Evolutionary conservation across 1,140 invertebrate species (phyloP), one percentile per base, ranked within the genome.

Genomic region (Leptopilina boulardi): DNA sequence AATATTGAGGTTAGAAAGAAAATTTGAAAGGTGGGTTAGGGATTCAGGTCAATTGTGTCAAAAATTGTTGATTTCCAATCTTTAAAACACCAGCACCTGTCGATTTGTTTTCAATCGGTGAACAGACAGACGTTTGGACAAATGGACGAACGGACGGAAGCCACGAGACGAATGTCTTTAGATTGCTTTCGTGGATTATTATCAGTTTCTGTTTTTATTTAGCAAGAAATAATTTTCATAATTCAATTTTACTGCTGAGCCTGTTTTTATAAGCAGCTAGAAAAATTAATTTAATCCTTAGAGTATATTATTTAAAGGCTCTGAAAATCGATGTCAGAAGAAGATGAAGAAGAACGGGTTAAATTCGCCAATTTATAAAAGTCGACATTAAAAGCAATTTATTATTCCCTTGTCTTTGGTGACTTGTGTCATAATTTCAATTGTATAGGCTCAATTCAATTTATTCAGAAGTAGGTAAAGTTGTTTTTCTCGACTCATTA

Each of bases 21-120:
- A 30, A n/a, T n/a, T 66, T 5, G 15, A 66, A 66, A 66, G 21
- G 11, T 66, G 21, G 59, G 21, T 59, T 26, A 59, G 56, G 56
- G 10, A 59, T 26, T 59, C 72, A 77, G 76, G 73, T 80, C 70
- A 47, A 74, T 77, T 81, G 80, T 66, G 59, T 81, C 77, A 79
- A 81, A 34, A 87, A 87, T 86, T 85, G 80, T 85, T 84, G 77
- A 26, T 73, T 74, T 21, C 66, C 38, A 30, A 56, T 75, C 70
- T 59, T n/a, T 10, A 13, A 26, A 47, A n/a, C 15, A 9, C 9
- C 41, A 70, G 70, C 82, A 82, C 75, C 84, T 81, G 80, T 78
- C 76, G 54, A 78, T 79, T 81, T 78, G 73, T 81, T 80, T 80
- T 80, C 76, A 75, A 44, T 19, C 21, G 30, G 38, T 41, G 51